Base-by-base conservation (phyloP, 2,797 vertebrate species). In the Neosilurus mollespiculum region DNA sequence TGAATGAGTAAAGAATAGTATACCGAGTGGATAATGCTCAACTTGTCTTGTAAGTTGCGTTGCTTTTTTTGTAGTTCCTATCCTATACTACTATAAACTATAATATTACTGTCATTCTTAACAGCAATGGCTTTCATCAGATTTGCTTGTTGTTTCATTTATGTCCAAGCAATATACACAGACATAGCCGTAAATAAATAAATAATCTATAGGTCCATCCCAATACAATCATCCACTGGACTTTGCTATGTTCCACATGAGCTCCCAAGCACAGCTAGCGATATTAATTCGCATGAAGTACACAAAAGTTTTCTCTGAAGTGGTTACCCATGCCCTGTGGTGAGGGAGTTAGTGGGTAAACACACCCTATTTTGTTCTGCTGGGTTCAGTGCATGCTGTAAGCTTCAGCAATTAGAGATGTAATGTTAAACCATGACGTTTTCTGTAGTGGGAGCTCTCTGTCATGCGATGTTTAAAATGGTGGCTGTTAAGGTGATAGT, bases 251-350 rank as follows among this genome's bases (percentile, higher is more conserved):
- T 53, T 65, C 43, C 59, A 51, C 37, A 64, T n/a, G 5, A 51
- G 14, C 59, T 51, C 37, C 43, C 30, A 66, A 65, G 71, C 82
- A 79, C 26, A 1, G 26, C 12, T 71, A 51, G 54, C 22, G 1
- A 26, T 34, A 78, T 70, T 70, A 53, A 77, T 62, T 20, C 20
- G 56, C 20, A 34, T 64, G 58, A 69, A 70, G 75, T 51, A 30
- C 43, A 83, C 62, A 76, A 20, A 53, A 8, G 71, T 69, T 71
- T 24, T 53, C 26, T 78, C 73, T 61, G 22, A 78, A 72, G 67
- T 16, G 61, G 61, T n/a, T 65, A 64, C 61, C 51, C 66, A 65
- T 58, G 61, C 51, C 69, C 43, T 24, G 49, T 54, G 58, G 66
- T n/a, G 56, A 12, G 49, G 56, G 58, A 22, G 80, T 22, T 22